Conservation (phyloP, 2,113 vertebrate genomes). For the Sceloporus undulatus region DNA sequence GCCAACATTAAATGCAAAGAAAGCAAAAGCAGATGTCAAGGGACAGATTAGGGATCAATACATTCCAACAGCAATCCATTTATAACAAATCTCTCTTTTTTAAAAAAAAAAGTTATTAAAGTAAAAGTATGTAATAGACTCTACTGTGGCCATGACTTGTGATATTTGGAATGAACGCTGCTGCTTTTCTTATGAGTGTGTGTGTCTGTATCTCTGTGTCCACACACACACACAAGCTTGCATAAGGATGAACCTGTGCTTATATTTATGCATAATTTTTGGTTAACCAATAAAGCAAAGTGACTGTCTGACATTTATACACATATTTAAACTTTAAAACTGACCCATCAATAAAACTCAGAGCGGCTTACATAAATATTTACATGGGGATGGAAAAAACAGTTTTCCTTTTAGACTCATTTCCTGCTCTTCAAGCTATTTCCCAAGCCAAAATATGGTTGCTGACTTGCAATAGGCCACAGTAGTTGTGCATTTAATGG, state of each 20-base stretch:
- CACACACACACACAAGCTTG: not conserved
- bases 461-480: not conserved
- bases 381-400: not conserved
- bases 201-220: not conserved
- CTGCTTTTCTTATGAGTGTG: not conserved
- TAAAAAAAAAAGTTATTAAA: not conserved
- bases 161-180: not conserved
- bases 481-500: not conserved
- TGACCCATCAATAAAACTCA: not conserved
- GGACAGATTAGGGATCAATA: not conserved
- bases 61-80: not conserved
- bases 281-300: constrained; percentile 2
- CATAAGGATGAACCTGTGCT: not conserved
- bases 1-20: not conserved
- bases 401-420: not conserved
- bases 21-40: not conserved
- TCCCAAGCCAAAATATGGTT: not conserved
- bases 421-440: not conserved
- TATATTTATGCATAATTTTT: not conserved
- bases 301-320: not conserved
- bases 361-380: constrained; percentile 25
- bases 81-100: not conserved
- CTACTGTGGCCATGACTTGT: not conserved
- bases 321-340: constrained; percentile 1
- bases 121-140: not conserved